phyloP scores from a whole-genome alignment of 1,140 invertebrate species.

The Macrostomum lignano region DNA sequence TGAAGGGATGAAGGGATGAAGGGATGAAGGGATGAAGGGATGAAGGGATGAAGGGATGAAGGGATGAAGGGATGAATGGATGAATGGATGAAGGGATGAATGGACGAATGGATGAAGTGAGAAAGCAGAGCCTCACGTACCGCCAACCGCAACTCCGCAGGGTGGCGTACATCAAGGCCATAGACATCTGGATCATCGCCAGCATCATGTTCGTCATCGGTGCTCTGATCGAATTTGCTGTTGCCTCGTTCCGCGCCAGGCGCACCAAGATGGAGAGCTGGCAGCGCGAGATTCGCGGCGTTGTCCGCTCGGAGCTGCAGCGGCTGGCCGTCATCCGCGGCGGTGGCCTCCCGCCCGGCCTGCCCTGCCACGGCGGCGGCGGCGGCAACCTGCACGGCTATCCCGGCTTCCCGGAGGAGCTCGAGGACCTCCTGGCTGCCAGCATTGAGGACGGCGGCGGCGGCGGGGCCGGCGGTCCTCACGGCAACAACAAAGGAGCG shows the following conservation, averaged over 20 bases:
- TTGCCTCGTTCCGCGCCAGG: slow-evolving; percentile 10
- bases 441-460: background rate
- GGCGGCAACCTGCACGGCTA: background rate
- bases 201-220: slow-evolving; percentile 20
- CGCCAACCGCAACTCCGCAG: too few species aligned
- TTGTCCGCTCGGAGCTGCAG: slow-evolving; percentile 2
- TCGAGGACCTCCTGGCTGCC: slow-evolving; percentile 1
- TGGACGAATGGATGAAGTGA: too few species aligned
- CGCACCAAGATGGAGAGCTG: slow-evolving; percentile 2
- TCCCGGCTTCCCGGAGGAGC: background rate
- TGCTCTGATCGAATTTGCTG: slow-evolving; percentile 18
- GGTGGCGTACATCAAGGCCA: slow-evolving; percentile 21
- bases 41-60: too few species aligned
- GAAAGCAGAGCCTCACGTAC: too few species aligned
- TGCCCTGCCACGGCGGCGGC: too few species aligned
- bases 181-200: slow-evolving; percentile 21
- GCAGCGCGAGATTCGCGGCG: slow-evolving; percentile 3
- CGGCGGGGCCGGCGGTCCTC: too few species aligned
- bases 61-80: too few species aligned
- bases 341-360: background rate
- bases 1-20: too few species aligned
- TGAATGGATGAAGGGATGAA: too few species aligned
- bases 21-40: too few species aligned
- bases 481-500: background rate
- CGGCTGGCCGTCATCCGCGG: slow-evolving; percentile 2